Evolutionary conservation across 2,888 invertebrate species (phyloP).

Genomic region (Standfussiana lucernea): DNA sequence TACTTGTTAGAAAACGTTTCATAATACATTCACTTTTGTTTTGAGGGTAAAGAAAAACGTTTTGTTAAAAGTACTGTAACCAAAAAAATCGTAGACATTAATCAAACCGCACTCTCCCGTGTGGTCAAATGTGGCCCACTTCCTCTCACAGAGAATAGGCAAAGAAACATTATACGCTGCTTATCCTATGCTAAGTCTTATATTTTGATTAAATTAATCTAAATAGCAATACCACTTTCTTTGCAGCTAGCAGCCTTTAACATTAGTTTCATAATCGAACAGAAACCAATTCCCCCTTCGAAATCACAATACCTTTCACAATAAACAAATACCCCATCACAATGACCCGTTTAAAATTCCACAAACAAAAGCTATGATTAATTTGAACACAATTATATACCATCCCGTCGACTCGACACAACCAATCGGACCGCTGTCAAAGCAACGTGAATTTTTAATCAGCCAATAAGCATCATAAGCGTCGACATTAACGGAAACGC

Average conservation of each 20-base stretch:
- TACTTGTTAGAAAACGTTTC: too few relatives aligned
- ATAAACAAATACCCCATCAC: background rate
- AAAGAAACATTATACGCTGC: background rate
- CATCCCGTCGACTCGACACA: conserved; percentile 13
- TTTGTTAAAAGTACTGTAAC: background rate
- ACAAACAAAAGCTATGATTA: conserved; percentile 27
- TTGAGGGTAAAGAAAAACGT: background rate
- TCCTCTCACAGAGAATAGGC: background rate
- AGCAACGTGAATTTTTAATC: conserved; percentile 54
- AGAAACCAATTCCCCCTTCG: background rate
- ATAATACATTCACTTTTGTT: background rate
- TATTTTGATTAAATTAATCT: background rate
- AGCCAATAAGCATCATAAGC: conserved; percentile 55
- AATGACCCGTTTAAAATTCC: background rate
- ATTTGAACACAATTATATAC: conserved; percentile 47
- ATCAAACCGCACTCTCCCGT: background rate
- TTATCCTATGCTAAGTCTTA: background rate
- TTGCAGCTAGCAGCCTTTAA: background rate
- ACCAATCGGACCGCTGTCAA: conserved; percentile 33
- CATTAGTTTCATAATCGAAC: background rate
- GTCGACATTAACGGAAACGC: conserved; percentile 53
- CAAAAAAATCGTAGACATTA: background rate
- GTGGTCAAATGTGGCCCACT: background rate
- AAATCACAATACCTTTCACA: background rate
- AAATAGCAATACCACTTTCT: background rate